Conservation (phyloP, 2,888 invertebrate species). For the Meandrusa payeni region DNA sequence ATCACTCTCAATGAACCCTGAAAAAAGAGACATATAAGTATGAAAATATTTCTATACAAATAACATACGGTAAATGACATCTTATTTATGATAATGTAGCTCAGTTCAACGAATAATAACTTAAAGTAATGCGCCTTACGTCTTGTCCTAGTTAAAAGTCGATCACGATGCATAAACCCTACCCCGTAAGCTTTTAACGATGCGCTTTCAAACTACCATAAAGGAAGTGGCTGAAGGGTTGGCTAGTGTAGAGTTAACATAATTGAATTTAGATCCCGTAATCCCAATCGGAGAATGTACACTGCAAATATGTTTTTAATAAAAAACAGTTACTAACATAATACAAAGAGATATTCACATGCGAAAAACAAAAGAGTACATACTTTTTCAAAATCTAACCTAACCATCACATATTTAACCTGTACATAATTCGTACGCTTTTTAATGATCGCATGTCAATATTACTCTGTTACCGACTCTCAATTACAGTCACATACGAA, state of each 20-base stretch:
- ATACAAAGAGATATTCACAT: too few relatives aligned
- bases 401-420: too few relatives aligned
- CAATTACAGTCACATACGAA: too few relatives aligned
- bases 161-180: constrained; percentile 29
- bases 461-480: too few relatives aligned
- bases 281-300: constrained; percentile 14
- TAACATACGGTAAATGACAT: constrained; percentile 27
- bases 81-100: constrained; percentile 60
- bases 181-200: constrained; percentile 25
- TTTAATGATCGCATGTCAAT: too few relatives aligned
- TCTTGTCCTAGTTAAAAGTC: constrained; percentile 30
- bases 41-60: too few relatives aligned
- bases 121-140: constrained; percentile 38
- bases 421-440: too few relatives aligned
- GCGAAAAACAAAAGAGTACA: too few relatives aligned
- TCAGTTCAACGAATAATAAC: constrained; percentile 49
- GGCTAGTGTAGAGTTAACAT: constrained; percentile 21
- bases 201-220: constrained; percentile 25
- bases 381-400: too few relatives aligned
- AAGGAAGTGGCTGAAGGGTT: constrained; percentile 23
- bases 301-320: constrained; percentile 13
- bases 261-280: constrained; percentile 24
- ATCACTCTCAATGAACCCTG: too few relatives aligned
- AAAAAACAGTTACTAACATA: too few relatives aligned
- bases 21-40: too few relatives aligned